These are phyloP conservation scores for Aleiodes alternator DNA, from an alignment of 2,888 invertebrate species.

Conservation along the genomic window DNA sequence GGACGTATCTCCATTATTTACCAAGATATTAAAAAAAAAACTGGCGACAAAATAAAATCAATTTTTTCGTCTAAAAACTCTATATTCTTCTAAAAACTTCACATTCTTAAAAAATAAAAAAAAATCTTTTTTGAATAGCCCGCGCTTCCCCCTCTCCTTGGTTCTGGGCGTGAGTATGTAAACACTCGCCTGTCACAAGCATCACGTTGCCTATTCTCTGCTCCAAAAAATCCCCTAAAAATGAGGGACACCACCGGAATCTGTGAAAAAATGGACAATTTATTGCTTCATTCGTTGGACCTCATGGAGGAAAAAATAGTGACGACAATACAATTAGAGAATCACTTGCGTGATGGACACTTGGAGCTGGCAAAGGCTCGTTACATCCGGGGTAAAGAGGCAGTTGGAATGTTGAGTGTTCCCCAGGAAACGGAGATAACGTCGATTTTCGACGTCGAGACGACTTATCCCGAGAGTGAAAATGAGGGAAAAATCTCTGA, in stretches of 20 bases:
- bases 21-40: constrained; percentile 2
- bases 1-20: background rate
- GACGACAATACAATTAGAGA: constrained; percentile 83
- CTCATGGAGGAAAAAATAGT: constrained; percentile 85
- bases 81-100: background rate
- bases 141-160: no score
- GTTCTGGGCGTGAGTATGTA: no score
- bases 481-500: constrained; percentile 54
- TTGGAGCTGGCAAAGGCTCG: constrained; percentile 86
- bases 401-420: constrained; percentile 83
- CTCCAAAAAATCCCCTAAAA: constrained; percentile 14
- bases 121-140: no score
- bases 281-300: constrained; percentile 82
- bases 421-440: constrained; percentile 77
- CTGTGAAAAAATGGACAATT: constrained; percentile 81
- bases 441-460: constrained; percentile 70
- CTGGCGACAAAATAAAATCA: no score
- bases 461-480: constrained; percentile 54
- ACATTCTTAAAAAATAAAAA: no score
- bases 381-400: constrained; percentile 87
- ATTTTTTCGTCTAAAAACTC: no score
- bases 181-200: no score
- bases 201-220: no score
- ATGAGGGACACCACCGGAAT: constrained; percentile 73
- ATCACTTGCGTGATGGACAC: constrained; percentile 82